phyloP scores from a whole-genome alignment of 2,113 vertebrate species.

The Leucopsar rothschildi region DNA sequence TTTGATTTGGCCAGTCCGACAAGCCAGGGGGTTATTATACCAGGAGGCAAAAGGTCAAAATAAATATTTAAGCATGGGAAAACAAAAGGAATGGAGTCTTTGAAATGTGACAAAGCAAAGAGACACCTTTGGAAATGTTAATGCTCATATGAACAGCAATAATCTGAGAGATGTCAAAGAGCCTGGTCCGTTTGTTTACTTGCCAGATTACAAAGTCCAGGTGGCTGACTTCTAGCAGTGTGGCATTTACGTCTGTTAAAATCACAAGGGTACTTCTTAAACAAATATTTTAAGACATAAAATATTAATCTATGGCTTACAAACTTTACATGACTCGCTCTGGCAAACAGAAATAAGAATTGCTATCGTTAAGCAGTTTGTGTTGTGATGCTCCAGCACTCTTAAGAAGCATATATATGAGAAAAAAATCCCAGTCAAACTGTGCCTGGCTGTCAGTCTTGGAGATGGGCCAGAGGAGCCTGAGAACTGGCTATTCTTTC shows the following conservation, averaged over 20 bases:
- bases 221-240: not conserved
- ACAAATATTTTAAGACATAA: constrained; percentile 23
- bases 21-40: constrained; percentile 19
- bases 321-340: not conserved
- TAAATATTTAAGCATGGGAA: constrained; percentile 59
- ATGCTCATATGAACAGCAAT: constrained; percentile 29
- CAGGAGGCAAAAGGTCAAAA: constrained; percentile 50
- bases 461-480: not conserved
- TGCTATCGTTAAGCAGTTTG: not conserved
- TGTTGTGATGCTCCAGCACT: not conserved
- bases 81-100: constrained; percentile 47
- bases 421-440: not conserved
- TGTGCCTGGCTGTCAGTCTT: not conserved
- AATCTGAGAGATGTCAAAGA: constrained; percentile 40
- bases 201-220: constrained; percentile 36
- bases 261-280: not conserved
- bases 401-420: not conserved
- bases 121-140: constrained; percentile 48
- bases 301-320: not conserved
- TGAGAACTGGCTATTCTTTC: not conserved
- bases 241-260: not conserved
- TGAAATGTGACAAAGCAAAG: constrained; percentile 47
- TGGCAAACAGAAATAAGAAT: not conserved
- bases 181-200: not conserved
- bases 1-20: not conserved